These are phyloP conservation scores for Physella acuta DNA, from an alignment of 1,140 invertebrate species.

Conservation along the genomic window DNA sequence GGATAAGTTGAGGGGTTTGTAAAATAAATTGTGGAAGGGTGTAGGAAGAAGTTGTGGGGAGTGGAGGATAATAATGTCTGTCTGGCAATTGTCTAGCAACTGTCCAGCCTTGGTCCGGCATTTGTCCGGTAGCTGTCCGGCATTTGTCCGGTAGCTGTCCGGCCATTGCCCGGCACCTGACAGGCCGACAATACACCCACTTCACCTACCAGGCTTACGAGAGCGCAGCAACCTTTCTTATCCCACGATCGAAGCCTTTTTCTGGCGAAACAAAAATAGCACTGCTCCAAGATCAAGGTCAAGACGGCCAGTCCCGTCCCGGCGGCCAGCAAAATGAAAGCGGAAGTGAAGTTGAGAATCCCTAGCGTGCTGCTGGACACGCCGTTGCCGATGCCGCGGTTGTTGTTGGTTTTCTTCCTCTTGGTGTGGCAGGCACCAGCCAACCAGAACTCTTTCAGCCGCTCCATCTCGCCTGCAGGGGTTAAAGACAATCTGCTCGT, in stretches of 20 bases:
- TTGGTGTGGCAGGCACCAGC: slow-evolving; percentile 90
- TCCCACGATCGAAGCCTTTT: slow-evolving; percentile 86
- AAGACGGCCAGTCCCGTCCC: slow-evolving; percentile 86
- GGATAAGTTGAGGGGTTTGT: no score
- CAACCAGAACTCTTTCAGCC: slow-evolving; percentile 94
- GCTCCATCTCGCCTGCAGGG: slow-evolving; percentile 81
- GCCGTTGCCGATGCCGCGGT: slow-evolving; percentile 27
- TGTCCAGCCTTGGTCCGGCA: no score
- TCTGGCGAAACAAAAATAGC: slow-evolving; percentile 89
- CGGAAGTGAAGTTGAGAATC: slow-evolving; percentile 90
- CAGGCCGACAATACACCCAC: no score
- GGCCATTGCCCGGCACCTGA: no score
- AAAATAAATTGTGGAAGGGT: no score
- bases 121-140: no score
- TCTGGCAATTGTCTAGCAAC: no score
- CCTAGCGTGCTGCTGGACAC: slow-evolving; percentile 79
- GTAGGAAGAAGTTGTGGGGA: no score
- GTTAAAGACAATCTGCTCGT: neutral
- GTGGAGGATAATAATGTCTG: no score
- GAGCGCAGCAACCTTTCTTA: slow-evolving; percentile 82
- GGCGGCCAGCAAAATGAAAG: slow-evolving; percentile 90
- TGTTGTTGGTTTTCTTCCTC: slow-evolving; percentile 30
- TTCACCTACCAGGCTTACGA: slow-evolving; percentile 80
- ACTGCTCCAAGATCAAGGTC: slow-evolving; percentile 83
- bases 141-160: no score